Base-by-base conservation (phyloP, 2,113 vertebrate genomes). In the Sialia sialis region DNA sequence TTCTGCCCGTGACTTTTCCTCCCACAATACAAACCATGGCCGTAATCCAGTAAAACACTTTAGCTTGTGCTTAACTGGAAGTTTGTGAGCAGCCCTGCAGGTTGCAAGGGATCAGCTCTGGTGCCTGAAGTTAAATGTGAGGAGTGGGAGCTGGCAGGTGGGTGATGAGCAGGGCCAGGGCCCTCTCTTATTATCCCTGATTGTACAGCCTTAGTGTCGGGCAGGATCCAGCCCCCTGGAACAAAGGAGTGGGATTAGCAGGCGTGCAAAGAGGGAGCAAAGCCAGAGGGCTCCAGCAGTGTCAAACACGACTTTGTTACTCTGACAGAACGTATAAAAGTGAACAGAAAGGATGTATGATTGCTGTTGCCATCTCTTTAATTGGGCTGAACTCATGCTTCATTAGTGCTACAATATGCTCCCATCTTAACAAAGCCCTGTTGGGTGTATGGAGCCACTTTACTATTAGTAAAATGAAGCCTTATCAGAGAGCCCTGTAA, bases 321-420 rank as follows among this genome's bases (percentile, higher is more conserved):
- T 67, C 79, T 86, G 90, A 92, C 94, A 95, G 93, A 96, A 94
- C 34, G 56, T 44, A 89, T 78, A 62, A 86, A 91, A 95, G 96
- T 95, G 85, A 96, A 90, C 89, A 82, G 95, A 95, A 93, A 75
- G 91, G 73, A 87, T 81, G 60, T n/a, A 68, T 94, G 95, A 95
- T 95, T 96, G 96, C 95, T 84, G 52, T 87, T 96, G 91, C 94
- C 82, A 68, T 85, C 89, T 89, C 55, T 89, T 93, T 96, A 96
- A 96, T 97, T 97, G 91, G 94, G 79, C 93, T 94, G 91, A 96
- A 94, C 91, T 95, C 93, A 96, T 75, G 95, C 95, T 97, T 96
- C 96, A 95, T 97, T 97, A 97, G 90, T 80, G 90, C 89, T 93
- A 84, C 93, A 95, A 96, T 96, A 90, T 90, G 95, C 58, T 94